Percentiles rank a stretch among this genome's conserved stretches.
Evolutionary conservation across 2,888 invertebrate species (phyloP).

Genomic region (Fragum whitleyi): DNA sequence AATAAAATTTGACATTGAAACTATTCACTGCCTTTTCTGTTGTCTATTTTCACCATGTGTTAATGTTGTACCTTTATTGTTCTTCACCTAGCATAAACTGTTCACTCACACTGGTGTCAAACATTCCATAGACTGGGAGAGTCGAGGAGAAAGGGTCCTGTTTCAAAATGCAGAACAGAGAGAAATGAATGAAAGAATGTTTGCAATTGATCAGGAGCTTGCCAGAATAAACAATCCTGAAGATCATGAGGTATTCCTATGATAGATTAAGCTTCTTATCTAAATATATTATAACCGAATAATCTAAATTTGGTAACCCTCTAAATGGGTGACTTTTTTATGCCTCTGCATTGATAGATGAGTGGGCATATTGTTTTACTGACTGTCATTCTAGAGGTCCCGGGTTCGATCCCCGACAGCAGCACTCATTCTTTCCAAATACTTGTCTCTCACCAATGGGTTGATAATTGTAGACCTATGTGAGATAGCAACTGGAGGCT

Average conservation of each 20-base stretch:
- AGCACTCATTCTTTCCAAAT: too few relatives aligned
- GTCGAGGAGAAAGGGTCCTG: constrained; percentile 79
- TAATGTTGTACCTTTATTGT: constrained; percentile 58
- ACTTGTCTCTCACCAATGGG: too few relatives aligned
- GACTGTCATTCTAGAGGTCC: too few relatives aligned
- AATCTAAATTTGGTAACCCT: too few relatives aligned
- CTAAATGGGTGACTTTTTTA: too few relatives aligned
- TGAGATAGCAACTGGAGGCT: too few relatives aligned
- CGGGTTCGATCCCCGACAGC: too few relatives aligned
- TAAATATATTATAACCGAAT: too few relatives aligned
- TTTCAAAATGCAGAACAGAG: constrained; percentile 81
- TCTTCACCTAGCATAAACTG: constrained; percentile 66
- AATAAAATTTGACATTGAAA: neutral
- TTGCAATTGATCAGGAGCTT: constrained; percentile 79
- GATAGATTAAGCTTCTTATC: neutral
- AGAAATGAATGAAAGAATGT: constrained; percentile 76
- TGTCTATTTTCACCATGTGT: constrained; percentile 21
- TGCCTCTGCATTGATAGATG: too few relatives aligned
- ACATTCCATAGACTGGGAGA: constrained; percentile 71
- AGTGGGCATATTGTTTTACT: too few relatives aligned
- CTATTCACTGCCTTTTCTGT: constrained; percentile 10
- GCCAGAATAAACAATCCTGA: constrained; percentile 74
- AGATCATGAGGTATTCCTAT: constrained; percentile 74
- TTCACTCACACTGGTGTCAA: constrained; percentile 76
- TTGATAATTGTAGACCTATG: too few relatives aligned